A percentile compares a stretch with the other conserved stretches of the same genome.
Evolutionary conservation across 2,888 invertebrate genomes (phyloP).

Genomic region (Parascotia fuliginaria): DNA sequence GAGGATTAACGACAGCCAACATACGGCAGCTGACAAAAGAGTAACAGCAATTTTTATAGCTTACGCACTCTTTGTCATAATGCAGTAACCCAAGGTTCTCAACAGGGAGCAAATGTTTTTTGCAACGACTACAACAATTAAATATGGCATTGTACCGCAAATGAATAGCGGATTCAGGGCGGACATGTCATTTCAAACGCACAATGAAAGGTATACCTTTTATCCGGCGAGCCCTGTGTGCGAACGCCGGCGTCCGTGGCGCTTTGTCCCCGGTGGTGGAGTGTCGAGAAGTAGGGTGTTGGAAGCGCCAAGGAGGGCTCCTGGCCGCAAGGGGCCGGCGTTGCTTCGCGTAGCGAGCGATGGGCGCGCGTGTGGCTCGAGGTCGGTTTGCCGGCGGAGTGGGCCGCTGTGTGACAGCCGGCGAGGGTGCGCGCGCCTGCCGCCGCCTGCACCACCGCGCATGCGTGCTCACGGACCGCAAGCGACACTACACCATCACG

Average conservation of each 20-base stretch:
- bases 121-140: conserved; percentile 46
- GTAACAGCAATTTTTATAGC: conserved; percentile 34
- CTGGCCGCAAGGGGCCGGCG: conserved; percentile 83
- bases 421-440: conserved; percentile 68
- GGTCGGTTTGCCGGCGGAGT: conserved; percentile 82
- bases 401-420: conserved; percentile 64
- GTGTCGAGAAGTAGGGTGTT: conserved; percentile 58
- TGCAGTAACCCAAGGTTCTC: conserved; percentile 54
- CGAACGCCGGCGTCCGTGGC: conserved; percentile 77
- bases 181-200: conserved; percentile 57
- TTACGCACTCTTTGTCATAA: conserved; percentile 55
- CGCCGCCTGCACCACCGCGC: conserved; percentile 75
- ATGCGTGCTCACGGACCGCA: conserved; percentile 58
- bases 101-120: conserved; percentile 40
- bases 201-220: conserved; percentile 70
- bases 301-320: conserved; percentile 79
- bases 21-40: conserved; percentile 49
- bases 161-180: conserved; percentile 60
- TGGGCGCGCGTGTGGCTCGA: conserved; percentile 75
- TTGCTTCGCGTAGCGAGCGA: conserved; percentile 76
- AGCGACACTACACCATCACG: conserved; percentile 48
- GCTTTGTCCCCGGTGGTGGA: conserved; percentile 63
- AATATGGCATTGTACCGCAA: conserved; percentile 58
- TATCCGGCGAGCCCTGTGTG: conserved; percentile 73
- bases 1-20: conserved; percentile 57